Evolutionary conservation across 2,797 vertebrate species (phyloP).

Genomic region (Rhodeus uyekii): DNA sequence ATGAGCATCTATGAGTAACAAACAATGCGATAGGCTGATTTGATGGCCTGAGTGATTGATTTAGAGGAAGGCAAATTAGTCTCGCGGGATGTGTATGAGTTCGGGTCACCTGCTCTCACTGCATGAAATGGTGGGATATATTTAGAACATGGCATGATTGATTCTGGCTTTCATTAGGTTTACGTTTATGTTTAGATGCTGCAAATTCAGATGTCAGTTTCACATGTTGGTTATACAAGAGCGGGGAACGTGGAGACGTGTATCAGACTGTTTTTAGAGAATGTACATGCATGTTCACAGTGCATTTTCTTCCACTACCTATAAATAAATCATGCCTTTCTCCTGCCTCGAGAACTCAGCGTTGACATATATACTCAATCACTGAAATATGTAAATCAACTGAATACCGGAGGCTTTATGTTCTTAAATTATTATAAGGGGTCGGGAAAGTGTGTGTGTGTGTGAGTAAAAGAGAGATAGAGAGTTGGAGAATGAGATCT

Average conservation of each 20-base stretch:
- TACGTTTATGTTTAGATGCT: neutral
- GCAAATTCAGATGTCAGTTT: conserved; percentile 2
- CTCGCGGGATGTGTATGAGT: conserved; percentile 14
- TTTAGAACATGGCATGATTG: conserved; percentile 21
- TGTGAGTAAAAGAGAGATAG: neutral
- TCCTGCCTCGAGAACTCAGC: conserved; percentile 19
- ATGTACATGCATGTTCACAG: neutral
- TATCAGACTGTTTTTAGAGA: neutral
- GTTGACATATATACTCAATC: conserved; percentile 30
- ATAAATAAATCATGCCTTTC: conserved; percentile 20
- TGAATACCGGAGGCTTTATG: neutral
- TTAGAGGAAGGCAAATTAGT: conserved; percentile 42
- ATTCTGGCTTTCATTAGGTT: conserved; percentile 20
- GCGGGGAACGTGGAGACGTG: neutral
- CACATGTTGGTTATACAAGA: neutral
- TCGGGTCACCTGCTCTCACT: conserved; percentile 21
- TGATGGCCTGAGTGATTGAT: conserved; percentile 39
- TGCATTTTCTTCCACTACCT: conserved; percentile 3
- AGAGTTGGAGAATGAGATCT: conserved; percentile 18
- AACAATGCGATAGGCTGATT: conserved; percentile 43
- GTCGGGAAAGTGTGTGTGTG: neutral
- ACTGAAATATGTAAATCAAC: conserved; percentile 31
- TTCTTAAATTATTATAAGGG: conserved; percentile 14
- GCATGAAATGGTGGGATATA: neutral
- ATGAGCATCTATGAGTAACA: conserved; percentile 35